Conservation (phyloP, 2,797 vertebrate genomes). For the Myotis myotis region DNA sequence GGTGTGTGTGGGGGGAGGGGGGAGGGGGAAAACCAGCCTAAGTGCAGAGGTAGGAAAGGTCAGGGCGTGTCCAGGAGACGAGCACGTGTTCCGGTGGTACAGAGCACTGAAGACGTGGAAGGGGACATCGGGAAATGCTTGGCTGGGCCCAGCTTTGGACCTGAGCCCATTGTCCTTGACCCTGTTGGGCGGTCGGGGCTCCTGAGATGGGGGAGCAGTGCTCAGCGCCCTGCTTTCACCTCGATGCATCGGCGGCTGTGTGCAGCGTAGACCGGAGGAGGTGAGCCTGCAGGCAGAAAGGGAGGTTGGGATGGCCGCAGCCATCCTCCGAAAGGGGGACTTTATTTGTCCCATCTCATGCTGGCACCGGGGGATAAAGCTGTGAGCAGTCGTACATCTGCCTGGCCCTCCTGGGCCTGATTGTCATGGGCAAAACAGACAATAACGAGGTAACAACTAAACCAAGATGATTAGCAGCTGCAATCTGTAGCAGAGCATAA, state of each 20-base stretch:
- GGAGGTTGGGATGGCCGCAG: neutral
- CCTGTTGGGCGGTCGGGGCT: neutral
- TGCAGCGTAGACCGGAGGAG: accelerated
- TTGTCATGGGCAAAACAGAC: neutral
- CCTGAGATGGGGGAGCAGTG: accelerated
- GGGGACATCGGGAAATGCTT: neutral
- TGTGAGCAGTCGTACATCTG: accelerated
- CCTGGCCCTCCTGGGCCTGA: neutral
- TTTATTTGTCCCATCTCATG: too few species aligned
- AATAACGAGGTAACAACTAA: neutral
- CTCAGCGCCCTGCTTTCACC: neutral
- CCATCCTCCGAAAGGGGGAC: too few species aligned
- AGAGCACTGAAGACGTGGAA: neutral
- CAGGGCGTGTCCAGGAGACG: neutral
- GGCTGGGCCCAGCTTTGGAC: neutral
- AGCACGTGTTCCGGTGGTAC: neutral
- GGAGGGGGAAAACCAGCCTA: accelerated
- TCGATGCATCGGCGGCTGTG: accelerated
- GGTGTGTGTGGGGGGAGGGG: neutral
- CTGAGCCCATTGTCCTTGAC: neutral
- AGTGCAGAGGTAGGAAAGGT: neutral
- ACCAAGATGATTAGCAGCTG: neutral
- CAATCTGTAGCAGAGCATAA: neutral
- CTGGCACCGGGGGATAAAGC: neutral
- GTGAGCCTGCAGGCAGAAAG: neutral